Base-by-base conservation (phyloP, 1,140 invertebrate species). In the Trypoxylus dichotomus region DNA sequence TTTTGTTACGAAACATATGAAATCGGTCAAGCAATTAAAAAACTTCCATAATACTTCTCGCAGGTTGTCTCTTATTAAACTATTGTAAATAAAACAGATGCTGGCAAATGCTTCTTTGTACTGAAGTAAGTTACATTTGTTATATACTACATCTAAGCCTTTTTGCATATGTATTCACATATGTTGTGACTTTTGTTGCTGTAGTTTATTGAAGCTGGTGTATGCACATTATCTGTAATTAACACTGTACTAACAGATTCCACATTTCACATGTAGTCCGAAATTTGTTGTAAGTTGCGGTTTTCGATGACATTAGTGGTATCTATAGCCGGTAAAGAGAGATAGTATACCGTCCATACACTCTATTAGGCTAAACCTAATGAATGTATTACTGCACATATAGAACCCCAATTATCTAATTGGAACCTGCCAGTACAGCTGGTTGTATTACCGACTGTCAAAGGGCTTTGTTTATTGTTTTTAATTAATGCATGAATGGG, bases 401-500 rank as follows among this genome's bases (percentile, higher is more conserved):
- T 24, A 63, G 8, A 15, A 63, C 60, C 60, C 24, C 60, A 63
- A 63, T 63, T 63, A 63, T 63, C 13, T 63, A 63, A 63, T 63
- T 24, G 21, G 21, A 63, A 63, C 24, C 60, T 63, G 19, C 25
- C 19, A 21, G 11, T 24, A 11, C 7, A 21, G 21, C 24, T 63
- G 5, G 60, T 15, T 11, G 19, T 7, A 24, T 63, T 63, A 24
- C 60, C 60, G 60, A 5, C 60, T 25, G 60, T 19, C 13, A 27
- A 10, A 24, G 32, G 32, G 32, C 3, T 63, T 19, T 63, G 60
- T 63, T 63, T 63, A 63, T 63, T 63, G 60, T 63, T 63, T 63
- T 63, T 63, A 63, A 63, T 63, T 63, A 63, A 7, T 63, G 19
- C 25, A 1, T 21, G 10, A 63, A 63, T 47, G 43, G 10, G 43